A percentile compares a stretch with the other conserved stretches of the same genome.
phyloP scores from a whole-genome alignment of 2,113 vertebrate genomes.

The Elachura formosa region DNA sequence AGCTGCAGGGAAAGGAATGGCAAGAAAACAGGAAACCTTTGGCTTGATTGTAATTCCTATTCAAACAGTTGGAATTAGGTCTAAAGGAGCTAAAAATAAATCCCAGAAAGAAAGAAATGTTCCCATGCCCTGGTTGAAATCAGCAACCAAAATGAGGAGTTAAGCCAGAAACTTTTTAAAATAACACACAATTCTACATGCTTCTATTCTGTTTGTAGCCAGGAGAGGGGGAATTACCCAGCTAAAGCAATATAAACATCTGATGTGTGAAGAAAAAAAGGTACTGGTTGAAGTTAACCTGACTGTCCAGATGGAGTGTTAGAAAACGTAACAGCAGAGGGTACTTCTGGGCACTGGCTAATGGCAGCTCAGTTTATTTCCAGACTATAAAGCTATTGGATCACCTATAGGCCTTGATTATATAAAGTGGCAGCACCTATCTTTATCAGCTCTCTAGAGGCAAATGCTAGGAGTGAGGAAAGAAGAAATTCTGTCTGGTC shows the following conservation, averaged over 20 bases:
- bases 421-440: neutral
- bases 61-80: neutral
- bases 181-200: neutral
- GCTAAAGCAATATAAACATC: neutral
- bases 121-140: neutral
- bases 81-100: constrained; percentile 28
- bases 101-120: neutral
- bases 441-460: neutral
- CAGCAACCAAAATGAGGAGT: neutral
- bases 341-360: neutral
- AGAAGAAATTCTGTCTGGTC: neutral
- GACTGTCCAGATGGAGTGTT: neutral
- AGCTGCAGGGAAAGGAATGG: neutral
- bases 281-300: neutral
- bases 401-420: neutral
- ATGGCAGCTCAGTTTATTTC: neutral
- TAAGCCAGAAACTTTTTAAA: neutral
- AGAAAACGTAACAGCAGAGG: neutral
- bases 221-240: neutral
- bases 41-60: neutral
- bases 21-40: neutral
- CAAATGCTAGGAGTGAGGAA: neutral
- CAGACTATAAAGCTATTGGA: neutral
- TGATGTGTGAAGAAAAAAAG: neutral
- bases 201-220: neutral